A percentile compares a stretch with the other conserved stretches of the same genome.
These are phyloP conservation scores for Dicrurus megarhynchus DNA, from an alignment of 2,113 vertebrate genomes.

Conservation along the genomic window DNA sequence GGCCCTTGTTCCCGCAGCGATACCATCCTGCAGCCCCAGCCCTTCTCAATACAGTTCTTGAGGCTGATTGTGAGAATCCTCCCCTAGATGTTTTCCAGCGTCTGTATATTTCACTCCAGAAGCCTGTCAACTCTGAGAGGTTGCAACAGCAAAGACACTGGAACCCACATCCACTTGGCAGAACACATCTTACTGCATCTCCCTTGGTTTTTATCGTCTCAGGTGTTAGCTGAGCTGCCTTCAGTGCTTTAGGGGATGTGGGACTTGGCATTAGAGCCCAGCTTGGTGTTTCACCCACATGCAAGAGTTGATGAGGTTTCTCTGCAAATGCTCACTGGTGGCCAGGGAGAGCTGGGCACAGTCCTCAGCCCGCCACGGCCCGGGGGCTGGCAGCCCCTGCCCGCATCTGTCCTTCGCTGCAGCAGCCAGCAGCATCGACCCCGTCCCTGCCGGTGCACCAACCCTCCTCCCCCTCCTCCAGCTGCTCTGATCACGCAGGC, in stretches of 20 bases:
- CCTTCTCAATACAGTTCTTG: background rate
- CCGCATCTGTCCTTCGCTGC: rapidly evolving
- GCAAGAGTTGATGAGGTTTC: background rate
- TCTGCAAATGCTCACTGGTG: rapidly evolving
- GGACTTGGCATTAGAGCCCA: background rate
- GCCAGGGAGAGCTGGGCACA: background rate
- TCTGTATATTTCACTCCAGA: background rate
- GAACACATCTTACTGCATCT: too few species aligned
- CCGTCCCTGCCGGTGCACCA: rapidly evolving
- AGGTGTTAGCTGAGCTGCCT: background rate
- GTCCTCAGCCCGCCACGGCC: rapidly evolving
- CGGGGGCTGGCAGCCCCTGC: rapidly evolving
- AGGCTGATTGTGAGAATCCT: background rate
- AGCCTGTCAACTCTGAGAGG: background rate
- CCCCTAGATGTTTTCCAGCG: background rate
- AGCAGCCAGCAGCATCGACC: background rate
- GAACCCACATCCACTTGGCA: background rate
- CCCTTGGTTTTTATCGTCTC: background rate
- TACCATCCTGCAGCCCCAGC: rapidly evolving
- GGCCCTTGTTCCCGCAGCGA: rapidly evolving
- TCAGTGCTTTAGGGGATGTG: background rate
- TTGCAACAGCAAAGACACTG: background rate
- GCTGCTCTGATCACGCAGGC: background rate
- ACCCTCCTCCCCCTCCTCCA: background rate
- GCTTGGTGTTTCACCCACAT: rapidly evolving